A percentile compares a stretch with the other conserved stretches of the same genome.
phyloP scores from a whole-genome alignment of 2,888 invertebrate genomes.

The Villa cingulata region DNA sequence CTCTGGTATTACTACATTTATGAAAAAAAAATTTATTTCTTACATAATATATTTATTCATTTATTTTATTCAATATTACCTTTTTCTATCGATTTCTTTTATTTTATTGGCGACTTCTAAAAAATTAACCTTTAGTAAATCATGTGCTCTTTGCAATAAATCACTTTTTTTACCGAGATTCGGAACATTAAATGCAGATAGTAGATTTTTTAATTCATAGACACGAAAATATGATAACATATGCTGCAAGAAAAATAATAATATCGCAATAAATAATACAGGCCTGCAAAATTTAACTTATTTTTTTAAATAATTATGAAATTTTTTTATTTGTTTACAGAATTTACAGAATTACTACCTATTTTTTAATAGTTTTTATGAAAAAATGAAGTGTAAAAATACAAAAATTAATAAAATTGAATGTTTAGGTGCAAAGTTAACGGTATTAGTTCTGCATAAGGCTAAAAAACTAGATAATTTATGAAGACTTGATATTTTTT shows the following conservation, averaged over 20 bases:
- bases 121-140: slow-evolving; percentile 52
- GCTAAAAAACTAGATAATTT: no score
- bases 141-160: slow-evolving; percentile 58
- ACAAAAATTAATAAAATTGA: no score
- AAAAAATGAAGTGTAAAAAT: no score
- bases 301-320: no score
- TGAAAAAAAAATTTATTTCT: background rate
- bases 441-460: no score
- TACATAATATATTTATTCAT: background rate
- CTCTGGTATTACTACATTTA: background rate
- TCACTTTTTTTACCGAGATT: slow-evolving; percentile 70
- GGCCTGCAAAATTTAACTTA: no score
- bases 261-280: no score
- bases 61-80: background rate
- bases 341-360: no score
- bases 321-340: no score
- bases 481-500: no score
- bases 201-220: slow-evolving; percentile 69
- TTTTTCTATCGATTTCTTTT: slow-evolving; percentile 36
- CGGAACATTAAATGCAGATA: slow-evolving; percentile 65
- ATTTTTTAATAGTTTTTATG: no score
- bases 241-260: slow-evolving; percentile 25
- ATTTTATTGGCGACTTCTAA: slow-evolving; percentile 45
- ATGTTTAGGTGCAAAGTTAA: no score
- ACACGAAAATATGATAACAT: slow-evolving; percentile 52